Evolutionary conservation across 2,797 vertebrate species (phyloP), one percentile per base, ranked within the genome.

Genomic region (Eulemur rubriventer): DNA sequence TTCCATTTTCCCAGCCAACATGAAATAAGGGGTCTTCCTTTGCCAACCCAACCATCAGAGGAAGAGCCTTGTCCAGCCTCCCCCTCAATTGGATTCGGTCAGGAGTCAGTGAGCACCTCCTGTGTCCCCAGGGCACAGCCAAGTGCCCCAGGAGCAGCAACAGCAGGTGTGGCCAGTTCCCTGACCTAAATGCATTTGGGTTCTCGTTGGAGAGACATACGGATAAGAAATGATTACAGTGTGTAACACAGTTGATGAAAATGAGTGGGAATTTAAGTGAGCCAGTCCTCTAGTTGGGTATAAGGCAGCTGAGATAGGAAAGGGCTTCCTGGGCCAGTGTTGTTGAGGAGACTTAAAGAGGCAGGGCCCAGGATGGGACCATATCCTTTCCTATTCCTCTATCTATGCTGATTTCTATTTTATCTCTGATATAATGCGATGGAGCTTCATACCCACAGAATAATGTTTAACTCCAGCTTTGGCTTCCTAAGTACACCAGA

Each of bases 351-450:
- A 48, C 30, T 80, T 28, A 1, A 67, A 79, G 52, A 75, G 41
- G 67, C 41, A 85, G 28, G 14, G 35, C 43, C 14, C 63, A 38
- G 24, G 35, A 30, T 17, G 85, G 65, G 17, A 30, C 28, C 43
- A 0, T 33, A 82, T 83, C 33, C 78, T 75, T 73, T 92, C 73
- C 57, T 63, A 52, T 67, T 59, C 80, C 57, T 70, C 33, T 26
- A 65, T n/a, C 18, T 38, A 28, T 10, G 11, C 17, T 70, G 86
- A 80, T 57, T 92, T 57, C 50, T 89, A 9, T 81, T 86, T 91
- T 61, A 28, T 72, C 76, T 96, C 61, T 82, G 57, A 30, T 18
- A 81, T 43, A 91, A 22, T 67, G 83, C 24, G 69, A 28, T 41
- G 43, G 33, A 6, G 16, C 38, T 3, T 55, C 67, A 20, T 41